Conservation (phyloP, 2,113 vertebrate genomes). For the Lichenostomus cassidix region DNA sequence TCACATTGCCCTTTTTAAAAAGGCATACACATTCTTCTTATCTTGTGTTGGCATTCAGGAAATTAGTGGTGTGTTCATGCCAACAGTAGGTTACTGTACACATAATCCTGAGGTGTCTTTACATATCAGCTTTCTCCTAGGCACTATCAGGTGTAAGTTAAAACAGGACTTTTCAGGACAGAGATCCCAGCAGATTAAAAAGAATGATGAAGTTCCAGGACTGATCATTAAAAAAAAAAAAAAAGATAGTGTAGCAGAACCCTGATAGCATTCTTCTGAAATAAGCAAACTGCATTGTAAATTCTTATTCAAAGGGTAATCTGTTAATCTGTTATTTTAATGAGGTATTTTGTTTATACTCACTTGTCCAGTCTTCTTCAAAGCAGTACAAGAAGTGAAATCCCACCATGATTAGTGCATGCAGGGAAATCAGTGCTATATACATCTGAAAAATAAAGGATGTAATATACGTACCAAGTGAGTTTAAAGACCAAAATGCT, state of each 20-base stretch:
- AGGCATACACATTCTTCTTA: neutral
- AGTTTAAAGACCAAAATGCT: neutral
- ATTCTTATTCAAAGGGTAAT: neutral
- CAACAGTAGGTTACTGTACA: neutral
- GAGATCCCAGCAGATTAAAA: neutral
- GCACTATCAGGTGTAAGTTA: neutral
- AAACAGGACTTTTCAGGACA: neutral
- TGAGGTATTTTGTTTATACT: slow-evolving; percentile 65
- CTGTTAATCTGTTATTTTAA: neutral
- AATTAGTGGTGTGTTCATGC: neutral
- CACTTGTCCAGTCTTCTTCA: slow-evolving; percentile 96
- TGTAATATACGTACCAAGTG: neutral
- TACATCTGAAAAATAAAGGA: slow-evolving; percentile 89
- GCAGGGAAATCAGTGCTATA: slow-evolving; percentile 95
- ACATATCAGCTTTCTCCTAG: neutral
- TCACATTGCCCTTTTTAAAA: neutral
- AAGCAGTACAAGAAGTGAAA: slow-evolving; percentile 96
- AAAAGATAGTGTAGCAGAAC: neutral
- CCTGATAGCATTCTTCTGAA: neutral
- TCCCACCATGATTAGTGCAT: slow-evolving; percentile 91
- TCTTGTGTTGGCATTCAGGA: neutral
- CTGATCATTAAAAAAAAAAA: neutral
- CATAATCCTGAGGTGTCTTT: neutral
- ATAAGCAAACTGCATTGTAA: neutral
- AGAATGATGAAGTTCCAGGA: neutral